These are phyloP conservation scores for Drosophila mettleri DNA, from an alignment of 2,888 invertebrate species.

Conservation along the genomic window DNA sequence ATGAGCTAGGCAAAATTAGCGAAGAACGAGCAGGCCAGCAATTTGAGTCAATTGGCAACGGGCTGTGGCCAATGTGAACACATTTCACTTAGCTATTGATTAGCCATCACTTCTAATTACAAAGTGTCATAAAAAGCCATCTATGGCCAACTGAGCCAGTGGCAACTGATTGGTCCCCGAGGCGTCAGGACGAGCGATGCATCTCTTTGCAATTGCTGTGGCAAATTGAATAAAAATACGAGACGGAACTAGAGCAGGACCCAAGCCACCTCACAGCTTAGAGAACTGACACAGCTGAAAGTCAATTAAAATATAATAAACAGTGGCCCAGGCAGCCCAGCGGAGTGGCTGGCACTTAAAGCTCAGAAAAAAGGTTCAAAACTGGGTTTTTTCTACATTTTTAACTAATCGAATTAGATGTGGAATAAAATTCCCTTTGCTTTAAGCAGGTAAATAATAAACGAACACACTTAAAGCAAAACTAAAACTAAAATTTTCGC, in stretches of 20 bases:
- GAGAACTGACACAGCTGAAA: conserved; percentile 62
- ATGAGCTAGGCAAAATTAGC: conserved; percentile 48
- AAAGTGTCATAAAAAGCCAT: conserved; percentile 60
- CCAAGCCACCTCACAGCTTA: conserved; percentile 25
- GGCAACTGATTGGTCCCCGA: conserved; percentile 54
- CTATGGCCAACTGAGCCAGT: conserved; percentile 22
- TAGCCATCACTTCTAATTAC: conserved; percentile 66
- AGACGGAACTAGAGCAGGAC: conserved; percentile 16
- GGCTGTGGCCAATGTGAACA: conserved; percentile 49
- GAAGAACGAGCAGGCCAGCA: conserved; percentile 24
- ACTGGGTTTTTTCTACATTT: neutral
- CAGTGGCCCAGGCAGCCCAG: conserved; percentile 27
- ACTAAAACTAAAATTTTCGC: no score
- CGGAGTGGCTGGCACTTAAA: conserved; percentile 29
- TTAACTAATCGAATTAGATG: conserved; percentile 7
- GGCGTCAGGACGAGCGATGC: conserved; percentile 15
- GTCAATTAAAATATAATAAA: conserved; percentile 68
- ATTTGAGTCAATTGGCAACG: conserved; percentile 22
- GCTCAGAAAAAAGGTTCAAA: neutral
- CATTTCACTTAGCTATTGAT: conserved; percentile 70
- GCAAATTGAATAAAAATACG: conserved; percentile 79
- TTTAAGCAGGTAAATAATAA: neutral
- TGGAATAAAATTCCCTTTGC: neutral
- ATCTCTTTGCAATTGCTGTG: conserved; percentile 59
- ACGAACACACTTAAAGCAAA: neutral